Evolutionary conservation across 2,797 vertebrate genomes (phyloP), one percentile per base, ranked within the genome.

Genomic region (Varecia variegata): DNA sequence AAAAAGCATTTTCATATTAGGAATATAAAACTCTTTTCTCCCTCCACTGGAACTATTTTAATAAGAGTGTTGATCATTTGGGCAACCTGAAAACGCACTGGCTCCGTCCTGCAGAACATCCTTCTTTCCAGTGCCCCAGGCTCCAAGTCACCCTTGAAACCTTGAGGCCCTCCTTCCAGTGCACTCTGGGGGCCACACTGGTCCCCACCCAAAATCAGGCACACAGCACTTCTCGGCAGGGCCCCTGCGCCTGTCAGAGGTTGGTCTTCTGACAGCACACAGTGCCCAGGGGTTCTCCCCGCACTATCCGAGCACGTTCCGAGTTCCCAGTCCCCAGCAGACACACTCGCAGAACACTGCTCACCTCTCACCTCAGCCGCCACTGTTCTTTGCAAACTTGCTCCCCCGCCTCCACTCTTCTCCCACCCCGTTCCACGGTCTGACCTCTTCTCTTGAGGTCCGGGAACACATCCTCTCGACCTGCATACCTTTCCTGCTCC

Each of bases 41-140:
- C 47, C 67, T 81, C 58, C 47, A 6, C 2, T 21, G 32, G 20
- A 17, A 8, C 30, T 9, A 3, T 2, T n/a, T 21, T 43, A 11
- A 7, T 1, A 27, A 7, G 40, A 13, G 11, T 4, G 23, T 35
- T 21, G 65, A 14, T 52, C 30, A 38, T 8, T 2, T 4, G 52
- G 60, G 11, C 32, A 3, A 32, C 1, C 5, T 5, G 21, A 40
- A 21, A 11, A 27, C 0, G 15, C 2, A 3, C n/a, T 2, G n/a
- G 3, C 18, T 5, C 35, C 17, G 10, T 4, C 18, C 18, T 7
- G 35, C 43, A 38, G 21, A 21, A 30, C 6, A 23, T 1, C 18
- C 38, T 54, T 54, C 20, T 68, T 21, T 35, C 18, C n/a, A 35
- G 32, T 21, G 32, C 65, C 17, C n/a, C 9, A 54, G 17, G n/a